Percentiles rank a stretch among this genome's conserved stretches.
Conservation (phyloP, 2,888 invertebrate species). For the Homarus gammarus region DNA sequence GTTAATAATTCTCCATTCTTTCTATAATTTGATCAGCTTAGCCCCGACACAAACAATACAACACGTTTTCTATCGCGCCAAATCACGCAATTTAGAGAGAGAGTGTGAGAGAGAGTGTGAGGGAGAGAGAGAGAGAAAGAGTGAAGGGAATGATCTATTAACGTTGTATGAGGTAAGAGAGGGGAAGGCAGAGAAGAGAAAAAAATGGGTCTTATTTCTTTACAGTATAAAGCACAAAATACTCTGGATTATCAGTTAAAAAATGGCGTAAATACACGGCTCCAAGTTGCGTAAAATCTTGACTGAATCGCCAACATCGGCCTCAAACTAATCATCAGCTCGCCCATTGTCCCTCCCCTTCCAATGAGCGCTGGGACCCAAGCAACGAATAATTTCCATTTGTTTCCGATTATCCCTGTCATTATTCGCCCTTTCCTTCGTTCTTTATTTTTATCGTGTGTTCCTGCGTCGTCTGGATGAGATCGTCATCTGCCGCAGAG, state of each 20-base stretch:
- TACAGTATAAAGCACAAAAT: neutral
- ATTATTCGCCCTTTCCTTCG: slow-evolving; percentile 42
- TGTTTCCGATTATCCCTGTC: slow-evolving; percentile 55
- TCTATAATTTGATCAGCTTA: slow-evolving; percentile 59
- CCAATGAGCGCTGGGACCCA: slow-evolving; percentile 66
- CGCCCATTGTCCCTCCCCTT: slow-evolving; percentile 69
- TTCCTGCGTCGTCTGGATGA: neutral
- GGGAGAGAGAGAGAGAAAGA: neutral
- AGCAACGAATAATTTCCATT: slow-evolving; percentile 69
- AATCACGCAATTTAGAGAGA: slow-evolving; percentile 31
- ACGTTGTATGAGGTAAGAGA: neutral
- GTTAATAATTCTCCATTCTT: slow-evolving; percentile 56
- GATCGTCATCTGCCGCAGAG: slow-evolving; percentile 7
- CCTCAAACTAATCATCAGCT: slow-evolving; percentile 70
- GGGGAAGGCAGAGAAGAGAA: neutral
- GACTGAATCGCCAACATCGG: slow-evolving; percentile 65
- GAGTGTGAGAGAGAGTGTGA: neutral
- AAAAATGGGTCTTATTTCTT: neutral
- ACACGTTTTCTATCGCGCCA: slow-evolving; percentile 40
- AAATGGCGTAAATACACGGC: slow-evolving; percentile 36
- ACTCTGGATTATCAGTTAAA: slow-evolving; percentile 29
- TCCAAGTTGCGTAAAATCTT: slow-evolving; percentile 69
- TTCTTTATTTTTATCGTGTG: neutral
- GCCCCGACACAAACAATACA: slow-evolving; percentile 46
- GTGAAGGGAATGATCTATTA: neutral